These are phyloP conservation scores for Syngnathus acus DNA, from an alignment of 2,797 vertebrate species.

Conservation along the genomic window DNA sequence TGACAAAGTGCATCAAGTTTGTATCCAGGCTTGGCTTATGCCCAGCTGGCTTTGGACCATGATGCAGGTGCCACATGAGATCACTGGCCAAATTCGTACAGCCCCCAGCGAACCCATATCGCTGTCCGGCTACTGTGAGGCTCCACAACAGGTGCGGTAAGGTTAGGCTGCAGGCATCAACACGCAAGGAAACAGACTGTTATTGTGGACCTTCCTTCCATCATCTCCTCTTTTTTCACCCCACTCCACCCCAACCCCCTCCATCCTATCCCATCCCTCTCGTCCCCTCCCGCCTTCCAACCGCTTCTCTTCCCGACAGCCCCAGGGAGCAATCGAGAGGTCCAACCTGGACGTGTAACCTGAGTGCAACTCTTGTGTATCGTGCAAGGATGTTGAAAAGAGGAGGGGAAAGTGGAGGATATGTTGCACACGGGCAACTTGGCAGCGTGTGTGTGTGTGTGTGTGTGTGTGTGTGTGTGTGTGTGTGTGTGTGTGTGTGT, in stretches of 20 bases:
- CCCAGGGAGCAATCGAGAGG: conserved; percentile 66
- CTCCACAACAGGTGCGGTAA: conserved; percentile 73
- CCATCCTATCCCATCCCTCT: background rate
- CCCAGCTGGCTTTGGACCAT: conserved; percentile 49
- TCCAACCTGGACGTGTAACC: conserved; percentile 67
- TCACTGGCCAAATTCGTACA: conserved; percentile 20
- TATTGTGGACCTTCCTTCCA: conserved; percentile 60
- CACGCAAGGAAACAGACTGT: conserved; percentile 68
- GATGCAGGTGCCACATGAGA: conserved; percentile 63
- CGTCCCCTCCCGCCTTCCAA: conserved; percentile 10
- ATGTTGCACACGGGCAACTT: conserved; percentile 33
- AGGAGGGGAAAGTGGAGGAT: conserved; percentile 47
- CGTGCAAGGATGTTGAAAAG: conserved; percentile 62
- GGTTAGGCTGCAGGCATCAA: conserved; percentile 64
- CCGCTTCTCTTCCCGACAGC: conserved; percentile 41
- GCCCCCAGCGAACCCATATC: conserved; percentile 26
- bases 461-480: conserved; percentile 28
- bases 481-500: conserved; percentile 4
- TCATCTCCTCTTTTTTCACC: conserved; percentile 38
- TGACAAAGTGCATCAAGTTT: conserved; percentile 35
- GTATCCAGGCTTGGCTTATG: conserved; percentile 33
- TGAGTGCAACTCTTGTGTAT: conserved; percentile 57
- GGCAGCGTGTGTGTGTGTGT: background rate
- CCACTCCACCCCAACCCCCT: background rate
- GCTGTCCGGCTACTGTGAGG: conserved; percentile 51